phyloP scores from a whole-genome alignment of 1,140 invertebrate species.

The Solenopsis fugax region DNA sequence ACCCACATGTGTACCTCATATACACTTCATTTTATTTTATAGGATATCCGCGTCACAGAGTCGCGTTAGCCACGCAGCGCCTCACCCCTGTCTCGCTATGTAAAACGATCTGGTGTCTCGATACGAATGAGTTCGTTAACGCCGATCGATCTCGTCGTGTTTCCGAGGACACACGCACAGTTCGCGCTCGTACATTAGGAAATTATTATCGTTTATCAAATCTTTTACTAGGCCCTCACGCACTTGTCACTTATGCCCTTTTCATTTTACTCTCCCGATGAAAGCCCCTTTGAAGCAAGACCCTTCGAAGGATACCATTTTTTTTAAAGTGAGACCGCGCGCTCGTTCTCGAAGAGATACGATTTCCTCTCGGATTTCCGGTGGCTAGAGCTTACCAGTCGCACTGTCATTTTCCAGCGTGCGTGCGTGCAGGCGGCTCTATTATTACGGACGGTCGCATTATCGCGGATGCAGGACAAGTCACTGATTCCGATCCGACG shows the following conservation, averaged over 20 bases:
- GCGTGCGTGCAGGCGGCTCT: conserved; percentile 24
- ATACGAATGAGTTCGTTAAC: conserved; percentile 73
- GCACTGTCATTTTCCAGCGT: conserved; percentile 6
- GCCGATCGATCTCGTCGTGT: conserved; percentile 29
- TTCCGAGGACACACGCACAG: neutral
- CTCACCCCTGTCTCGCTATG: conserved; percentile 5
- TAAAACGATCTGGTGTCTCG: conserved; percentile 68
- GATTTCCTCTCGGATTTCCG: neutral
- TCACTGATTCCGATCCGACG: conserved; percentile 60
- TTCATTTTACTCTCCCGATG: neutral
- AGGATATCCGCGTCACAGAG: conserved; percentile 39
- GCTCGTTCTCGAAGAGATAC: neutral
- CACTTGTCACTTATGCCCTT: neutral
- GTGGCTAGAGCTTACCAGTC: neutral
- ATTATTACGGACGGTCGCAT: conserved; percentile 45
- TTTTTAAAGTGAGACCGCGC: no score
- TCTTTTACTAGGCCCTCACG: no score
- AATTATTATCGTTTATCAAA: neutral
- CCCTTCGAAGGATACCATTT: no score
- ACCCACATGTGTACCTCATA: neutral
- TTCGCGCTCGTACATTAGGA: neutral
- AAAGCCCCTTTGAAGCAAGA: no score
- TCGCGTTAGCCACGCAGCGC: conserved; percentile 27
- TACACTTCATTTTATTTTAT: conserved; percentile 75
- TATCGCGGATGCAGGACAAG: conserved; percentile 48